These are phyloP conservation scores for Sylvicola cinctus DNA, from an alignment of 2,888 invertebrate genomes.

Conservation along the genomic window DNA sequence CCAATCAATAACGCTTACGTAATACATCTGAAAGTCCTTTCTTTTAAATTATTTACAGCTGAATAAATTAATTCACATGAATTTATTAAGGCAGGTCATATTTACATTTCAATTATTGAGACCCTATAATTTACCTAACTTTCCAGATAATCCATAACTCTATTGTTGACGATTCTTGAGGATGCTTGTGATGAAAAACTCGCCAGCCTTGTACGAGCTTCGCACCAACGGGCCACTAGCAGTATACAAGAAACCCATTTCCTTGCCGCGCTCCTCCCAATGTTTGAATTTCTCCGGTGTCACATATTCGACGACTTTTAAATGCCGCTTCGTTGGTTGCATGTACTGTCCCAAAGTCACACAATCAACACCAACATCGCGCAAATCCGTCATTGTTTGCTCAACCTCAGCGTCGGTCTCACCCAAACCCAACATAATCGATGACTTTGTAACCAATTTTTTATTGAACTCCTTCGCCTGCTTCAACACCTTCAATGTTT, in stretches of 20 bases:
- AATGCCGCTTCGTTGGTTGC: constrained; percentile 94
- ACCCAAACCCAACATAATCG: constrained; percentile 92
- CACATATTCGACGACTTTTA: constrained; percentile 89
- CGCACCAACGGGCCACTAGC: constrained; percentile 95
- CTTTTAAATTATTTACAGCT: too few species aligned
- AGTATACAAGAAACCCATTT: constrained; percentile 85
- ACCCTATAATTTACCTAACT: too few species aligned
- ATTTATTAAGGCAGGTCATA: too few species aligned
- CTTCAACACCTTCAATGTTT: constrained; percentile 65
- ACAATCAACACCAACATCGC: constrained; percentile 72
- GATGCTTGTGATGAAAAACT: constrained; percentile 71
- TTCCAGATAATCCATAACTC: too few species aligned
- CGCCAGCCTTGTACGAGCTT: constrained; percentile 96
- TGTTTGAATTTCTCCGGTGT: constrained; percentile 80
- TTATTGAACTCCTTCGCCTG: constrained; percentile 65
- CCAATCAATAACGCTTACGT: too few species aligned
- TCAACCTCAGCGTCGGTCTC: constrained; percentile 75
- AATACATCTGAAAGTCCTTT: too few species aligned
- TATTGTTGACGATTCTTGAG: constrained; percentile 32
- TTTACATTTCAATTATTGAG: too few species aligned
- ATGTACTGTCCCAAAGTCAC: constrained; percentile 97
- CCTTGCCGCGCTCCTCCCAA: constrained; percentile 65
- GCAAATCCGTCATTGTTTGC: constrained; percentile 71
- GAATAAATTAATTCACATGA: too few species aligned
- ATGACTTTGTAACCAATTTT: constrained; percentile 84